A percentile compares a stretch with the other conserved stretches of the same genome.
Evolutionary conservation across 2,888 invertebrate species (phyloP).

Genomic region (Schrankia costaestrigalis): DNA sequence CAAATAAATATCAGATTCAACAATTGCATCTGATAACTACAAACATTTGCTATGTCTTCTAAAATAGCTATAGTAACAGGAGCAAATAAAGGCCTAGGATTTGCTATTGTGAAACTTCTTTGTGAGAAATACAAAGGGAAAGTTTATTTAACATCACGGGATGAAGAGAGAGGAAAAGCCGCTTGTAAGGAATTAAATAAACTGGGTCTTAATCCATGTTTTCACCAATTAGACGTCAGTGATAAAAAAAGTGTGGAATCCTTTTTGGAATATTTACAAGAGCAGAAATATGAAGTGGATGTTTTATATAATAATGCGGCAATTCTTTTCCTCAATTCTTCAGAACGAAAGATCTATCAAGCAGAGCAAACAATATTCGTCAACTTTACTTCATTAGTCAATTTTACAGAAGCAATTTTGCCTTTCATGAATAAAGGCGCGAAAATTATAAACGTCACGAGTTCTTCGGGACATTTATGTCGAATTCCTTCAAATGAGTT

Average conservation of each 20-base stretch:
- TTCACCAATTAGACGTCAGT: conserved; percentile 86
- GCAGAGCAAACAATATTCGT: conserved; percentile 58
- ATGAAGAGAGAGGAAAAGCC: conserved; percentile 74
- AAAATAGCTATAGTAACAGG: conserved; percentile 82
- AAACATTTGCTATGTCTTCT: no score
- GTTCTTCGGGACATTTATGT: conserved; percentile 83
- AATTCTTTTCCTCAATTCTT: conserved; percentile 57
- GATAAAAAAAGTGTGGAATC: conserved; percentile 77
- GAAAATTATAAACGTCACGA: conserved; percentile 87
- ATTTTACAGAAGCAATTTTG: conserved; percentile 81
- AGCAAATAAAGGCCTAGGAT: conserved; percentile 87
- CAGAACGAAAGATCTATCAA: conserved; percentile 52
- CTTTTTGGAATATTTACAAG: conserved; percentile 77
- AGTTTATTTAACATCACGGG: conserved; percentile 86
- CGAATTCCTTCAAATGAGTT: conserved; percentile 80
- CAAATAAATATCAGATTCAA: no score
- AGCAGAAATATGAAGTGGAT: conserved; percentile 83
- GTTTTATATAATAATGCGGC: conserved; percentile 89
- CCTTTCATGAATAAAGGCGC: conserved; percentile 84
- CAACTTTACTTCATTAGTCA: conserved; percentile 59
- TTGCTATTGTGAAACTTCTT: conserved; percentile 82
- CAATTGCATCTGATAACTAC: no score
- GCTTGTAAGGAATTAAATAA: conserved; percentile 80
- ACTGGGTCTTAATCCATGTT: conserved; percentile 71
- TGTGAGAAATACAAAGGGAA: conserved; percentile 83